Percentiles rank a stretch among this genome's conserved stretches.
These are phyloP conservation scores for Gymnothorax reevesii DNA, from an alignment of 2,797 vertebrate species.

Conservation along the genomic window DNA sequence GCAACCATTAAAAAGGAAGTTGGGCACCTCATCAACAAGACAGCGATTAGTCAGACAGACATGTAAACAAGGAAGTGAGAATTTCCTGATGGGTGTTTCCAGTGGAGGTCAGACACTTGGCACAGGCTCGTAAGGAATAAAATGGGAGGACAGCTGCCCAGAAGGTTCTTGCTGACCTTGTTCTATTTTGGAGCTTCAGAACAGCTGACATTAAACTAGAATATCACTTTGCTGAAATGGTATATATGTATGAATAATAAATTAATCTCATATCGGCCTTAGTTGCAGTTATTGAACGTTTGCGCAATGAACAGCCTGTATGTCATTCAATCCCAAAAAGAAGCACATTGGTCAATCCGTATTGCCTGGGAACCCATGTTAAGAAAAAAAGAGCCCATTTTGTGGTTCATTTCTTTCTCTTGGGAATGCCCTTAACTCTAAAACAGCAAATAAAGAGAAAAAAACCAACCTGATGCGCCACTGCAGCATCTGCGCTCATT, in stretches of 20 bases:
- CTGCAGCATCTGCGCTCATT: not conserved
- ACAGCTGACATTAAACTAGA: not conserved
- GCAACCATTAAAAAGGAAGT: not conserved
- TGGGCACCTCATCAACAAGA: not conserved
- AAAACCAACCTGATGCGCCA: not conserved
- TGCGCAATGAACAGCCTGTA: not conserved
- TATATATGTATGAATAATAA: not conserved
- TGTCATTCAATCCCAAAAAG: not conserved
- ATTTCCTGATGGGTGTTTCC: not conserved
- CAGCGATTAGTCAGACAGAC: not conserved
- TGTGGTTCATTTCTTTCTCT: slow-evolving; percentile 9
- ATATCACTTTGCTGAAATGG: not conserved
- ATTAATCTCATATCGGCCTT: not conserved
- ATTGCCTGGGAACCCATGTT: not conserved
- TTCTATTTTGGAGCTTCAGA: not conserved
- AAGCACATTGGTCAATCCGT: not conserved
- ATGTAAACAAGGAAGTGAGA: not conserved
- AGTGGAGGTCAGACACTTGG: not conserved
- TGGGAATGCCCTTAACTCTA: not conserved
- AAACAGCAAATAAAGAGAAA: not conserved
- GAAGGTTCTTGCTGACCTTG: not conserved
- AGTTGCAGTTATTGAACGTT: not conserved
- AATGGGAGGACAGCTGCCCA: not conserved
- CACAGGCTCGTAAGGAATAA: not conserved
- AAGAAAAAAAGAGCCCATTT: slow-evolving; percentile 3